Conservation (phyloP, 2,888 invertebrate species). For the Siphonodentalium dalli region DNA sequence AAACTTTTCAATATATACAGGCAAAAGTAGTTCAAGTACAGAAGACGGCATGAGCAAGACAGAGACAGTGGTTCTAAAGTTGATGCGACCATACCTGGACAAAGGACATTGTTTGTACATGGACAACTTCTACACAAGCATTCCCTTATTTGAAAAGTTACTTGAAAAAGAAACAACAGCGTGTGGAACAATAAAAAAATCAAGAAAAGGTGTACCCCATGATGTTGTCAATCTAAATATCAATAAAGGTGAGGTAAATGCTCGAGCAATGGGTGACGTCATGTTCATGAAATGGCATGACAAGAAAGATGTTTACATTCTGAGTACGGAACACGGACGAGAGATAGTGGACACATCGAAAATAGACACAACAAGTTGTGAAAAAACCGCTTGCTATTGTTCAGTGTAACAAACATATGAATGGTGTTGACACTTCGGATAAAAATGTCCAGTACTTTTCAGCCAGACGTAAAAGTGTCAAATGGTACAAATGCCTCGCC, state of each 20-base stretch:
- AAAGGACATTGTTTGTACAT: conserved; percentile 21
- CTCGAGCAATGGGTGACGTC: neutral
- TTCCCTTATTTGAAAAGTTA: conserved; percentile 13
- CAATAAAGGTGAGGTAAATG: neutral
- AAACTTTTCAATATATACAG: conserved; percentile 24
- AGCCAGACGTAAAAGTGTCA: conserved; percentile 22
- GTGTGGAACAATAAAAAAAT: conserved; percentile 20
- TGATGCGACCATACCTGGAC: conserved; percentile 6
- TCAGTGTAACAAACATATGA: conserved; percentile 29
- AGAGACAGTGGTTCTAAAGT: conserved; percentile 6
- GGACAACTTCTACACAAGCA: conserved; percentile 28
- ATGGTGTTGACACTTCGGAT: conserved; percentile 31
- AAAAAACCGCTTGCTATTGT: conserved; percentile 19
- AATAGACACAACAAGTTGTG: conserved; percentile 8
- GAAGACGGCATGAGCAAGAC: conserved; percentile 1
- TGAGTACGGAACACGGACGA: conserved; percentile 18
- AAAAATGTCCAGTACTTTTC: conserved; percentile 26
- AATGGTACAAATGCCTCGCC: conserved; percentile 33
- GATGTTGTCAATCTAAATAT: conserved; percentile 4
- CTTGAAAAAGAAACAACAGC: conserved; percentile 9
- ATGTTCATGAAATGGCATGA: conserved; percentile 13
- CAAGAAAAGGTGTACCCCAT: conserved; percentile 19
- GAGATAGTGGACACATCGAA: conserved; percentile 15
- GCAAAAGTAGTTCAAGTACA: conserved; percentile 5
- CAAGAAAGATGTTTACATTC: conserved; percentile 24